A percentile compares a stretch with the other conserved stretches of the same genome.
phyloP scores from a whole-genome alignment of 1,140 invertebrate species.

The Harlomillsia oculata region DNA sequence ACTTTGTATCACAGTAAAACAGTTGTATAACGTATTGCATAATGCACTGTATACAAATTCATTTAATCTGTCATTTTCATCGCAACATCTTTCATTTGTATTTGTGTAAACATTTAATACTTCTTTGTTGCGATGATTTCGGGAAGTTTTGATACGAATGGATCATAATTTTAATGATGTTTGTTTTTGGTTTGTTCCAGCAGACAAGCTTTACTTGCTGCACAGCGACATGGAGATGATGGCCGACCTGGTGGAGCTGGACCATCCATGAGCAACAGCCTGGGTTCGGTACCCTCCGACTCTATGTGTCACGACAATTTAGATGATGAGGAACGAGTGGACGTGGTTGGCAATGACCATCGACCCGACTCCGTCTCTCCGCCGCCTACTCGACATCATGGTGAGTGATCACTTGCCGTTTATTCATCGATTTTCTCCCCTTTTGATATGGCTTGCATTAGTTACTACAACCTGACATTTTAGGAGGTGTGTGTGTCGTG shows the following conservation, averaged over 20 bases:
- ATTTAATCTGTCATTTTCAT: no score
- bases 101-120: no score
- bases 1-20: no score
- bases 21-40: no score
- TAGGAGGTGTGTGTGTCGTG: no score
- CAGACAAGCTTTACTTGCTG: constrained; percentile 67
- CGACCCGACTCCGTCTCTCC: constrained; percentile 38
- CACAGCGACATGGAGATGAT: constrained; percentile 44
- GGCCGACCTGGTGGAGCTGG: constrained; percentile 38
- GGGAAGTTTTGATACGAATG: constrained; percentile 1
- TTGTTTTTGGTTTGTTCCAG: constrained; percentile 39
- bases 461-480: no score
- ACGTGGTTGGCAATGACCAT: constrained; percentile 65
- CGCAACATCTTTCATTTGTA: no score
- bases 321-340: constrained; percentile 67
- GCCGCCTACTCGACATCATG: constrained; percentile 34
- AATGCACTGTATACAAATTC: no score
- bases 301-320: constrained; percentile 41
- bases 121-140: no score
- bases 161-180: constrained; percentile 1
- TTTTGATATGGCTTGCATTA: no score
- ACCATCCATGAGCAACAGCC: constrained; percentile 41
- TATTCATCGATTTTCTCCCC: background rate
- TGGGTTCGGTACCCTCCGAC: constrained; percentile 39
- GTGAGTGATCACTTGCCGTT: constrained; percentile 13